Conservation (phyloP, 2,113 vertebrate genomes). For the Larimichthys crocea region DNA sequence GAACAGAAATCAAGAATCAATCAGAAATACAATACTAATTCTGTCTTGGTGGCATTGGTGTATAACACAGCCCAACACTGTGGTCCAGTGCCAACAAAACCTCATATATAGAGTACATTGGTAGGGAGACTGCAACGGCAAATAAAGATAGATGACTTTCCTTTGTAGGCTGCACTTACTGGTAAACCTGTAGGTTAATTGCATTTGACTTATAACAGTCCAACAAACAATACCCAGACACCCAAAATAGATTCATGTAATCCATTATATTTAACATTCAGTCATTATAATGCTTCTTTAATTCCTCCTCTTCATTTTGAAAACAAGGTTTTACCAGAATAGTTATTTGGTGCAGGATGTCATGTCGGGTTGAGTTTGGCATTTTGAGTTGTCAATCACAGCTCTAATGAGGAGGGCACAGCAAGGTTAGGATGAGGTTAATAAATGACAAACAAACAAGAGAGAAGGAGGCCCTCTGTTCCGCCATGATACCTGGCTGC, state of each 20-base stretch:
- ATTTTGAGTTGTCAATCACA: conserved; percentile 80
- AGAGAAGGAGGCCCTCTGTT: conserved; percentile 76
- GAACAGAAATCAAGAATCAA: conserved; percentile 12
- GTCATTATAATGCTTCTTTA: not conserved
- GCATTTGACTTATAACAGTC: conserved; percentile 23
- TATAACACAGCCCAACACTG: not conserved
- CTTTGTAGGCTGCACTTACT: not conserved
- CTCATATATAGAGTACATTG: not conserved
- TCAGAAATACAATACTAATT: conserved; percentile 19
- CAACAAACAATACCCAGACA: conserved; percentile 3
- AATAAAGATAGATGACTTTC: not conserved
- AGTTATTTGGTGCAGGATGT: conserved; percentile 8
- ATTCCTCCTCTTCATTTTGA: not conserved
- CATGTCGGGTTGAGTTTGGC: conserved; percentile 24
- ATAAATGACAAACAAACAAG: conserved; percentile 85
- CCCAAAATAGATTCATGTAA: not conserved
- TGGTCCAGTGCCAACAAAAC: not conserved
- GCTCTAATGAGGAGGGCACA: conserved; percentile 70
- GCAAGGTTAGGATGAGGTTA: conserved; percentile 74
- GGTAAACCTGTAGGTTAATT: not conserved
- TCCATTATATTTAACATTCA: conserved; percentile 12
- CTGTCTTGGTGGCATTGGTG: not conserved
- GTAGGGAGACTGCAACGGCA: not conserved
- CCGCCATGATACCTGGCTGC: conserved; percentile 72
- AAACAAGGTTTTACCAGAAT: conserved; percentile 14